phyloP scores from a whole-genome alignment of 2,888 invertebrate species.

The Hyposoter didymator region DNA sequence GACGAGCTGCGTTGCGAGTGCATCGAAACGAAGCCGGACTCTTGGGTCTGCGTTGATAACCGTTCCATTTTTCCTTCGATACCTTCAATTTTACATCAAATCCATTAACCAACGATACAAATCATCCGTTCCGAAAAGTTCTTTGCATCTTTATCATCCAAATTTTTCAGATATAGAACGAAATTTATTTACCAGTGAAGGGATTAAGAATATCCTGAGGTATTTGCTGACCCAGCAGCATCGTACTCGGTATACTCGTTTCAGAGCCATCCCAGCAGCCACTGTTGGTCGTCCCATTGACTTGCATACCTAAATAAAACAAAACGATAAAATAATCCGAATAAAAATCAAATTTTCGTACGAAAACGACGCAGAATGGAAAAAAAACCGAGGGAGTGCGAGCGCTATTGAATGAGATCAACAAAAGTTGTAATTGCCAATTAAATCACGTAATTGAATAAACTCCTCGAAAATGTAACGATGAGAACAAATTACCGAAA shows the following conservation, averaged over 20 bases:
- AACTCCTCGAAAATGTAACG: background rate
- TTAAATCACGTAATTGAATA: background rate
- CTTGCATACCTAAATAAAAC: conserved; percentile 80
- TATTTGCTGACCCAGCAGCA: conserved; percentile 82
- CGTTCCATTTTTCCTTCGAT: conserved; percentile 83
- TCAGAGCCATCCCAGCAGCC: conserved; percentile 82
- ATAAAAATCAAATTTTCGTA: background rate
- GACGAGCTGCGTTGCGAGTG: conserved; percentile 87
- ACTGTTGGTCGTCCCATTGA: conserved; percentile 82
- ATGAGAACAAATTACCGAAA: background rate
- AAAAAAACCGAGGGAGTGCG: background rate
- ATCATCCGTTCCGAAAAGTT: background rate
- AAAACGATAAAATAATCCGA: conserved; percentile 20
- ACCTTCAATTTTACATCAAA: conserved; percentile 72
- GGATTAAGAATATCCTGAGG: conserved; percentile 82
- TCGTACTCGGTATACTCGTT: conserved; percentile 81
- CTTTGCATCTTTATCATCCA: background rate
- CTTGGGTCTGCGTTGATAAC: conserved; percentile 84
- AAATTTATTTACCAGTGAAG: conserved; percentile 77
- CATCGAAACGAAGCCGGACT: conserved; percentile 88
- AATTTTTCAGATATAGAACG: conserved; percentile 3
- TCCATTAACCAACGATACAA: background rate
- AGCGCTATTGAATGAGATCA: background rate
- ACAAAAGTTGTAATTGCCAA: background rate
- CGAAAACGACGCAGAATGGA: background rate